Base-by-base conservation (phyloP, 1,140 invertebrate species). In the Camponotus vicinus region DNA sequence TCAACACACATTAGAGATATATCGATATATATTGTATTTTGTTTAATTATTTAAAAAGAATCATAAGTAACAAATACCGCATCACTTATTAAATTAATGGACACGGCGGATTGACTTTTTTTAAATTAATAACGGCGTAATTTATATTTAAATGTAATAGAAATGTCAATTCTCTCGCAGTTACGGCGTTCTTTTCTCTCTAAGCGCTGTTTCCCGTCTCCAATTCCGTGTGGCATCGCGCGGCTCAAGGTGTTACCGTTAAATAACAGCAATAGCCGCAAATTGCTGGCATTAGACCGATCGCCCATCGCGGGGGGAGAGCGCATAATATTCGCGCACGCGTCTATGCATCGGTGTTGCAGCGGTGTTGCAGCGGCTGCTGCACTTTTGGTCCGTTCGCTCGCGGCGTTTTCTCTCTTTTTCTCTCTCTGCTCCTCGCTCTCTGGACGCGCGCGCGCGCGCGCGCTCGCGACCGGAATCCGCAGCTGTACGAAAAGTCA, bases 201-300 rank as follows among this genome's bases (percentile, higher is more conserved):
- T 71, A 55, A 55, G 27, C 40, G 66, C 66, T 37, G 18, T 42
- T 67, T 13, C 32, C 11, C 32, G 15, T 27, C 27, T 57, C 32
- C 78, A 69, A 69, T 80, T 71, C 78, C 40, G 49, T 5, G 55
- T 5, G 55, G 34, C 49, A 80, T 42, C 37, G 78, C 37, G 42
- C 45, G 77, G 52, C 37, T 55, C 49, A 82, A 73, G 71, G 79
- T 82, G 79, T 82, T 82, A 82, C 79, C 67, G 79, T 82, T 82
- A 82, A 73, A 82, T 82, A 82, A 82, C 79, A 75, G 79, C 79
- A 75, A 83, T 83, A 83, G 69, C 55, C 55, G 69, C 79, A 83
- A 83, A 83, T 83, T 75, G 69, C 79, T 70, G 79, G 69, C 79
- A 75, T 83, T 83, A 83, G 69, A 82, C 49, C 64, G 78, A 80